Conservation (phyloP, 2,888 invertebrate genomes). For the Tuta absoluta region DNA sequence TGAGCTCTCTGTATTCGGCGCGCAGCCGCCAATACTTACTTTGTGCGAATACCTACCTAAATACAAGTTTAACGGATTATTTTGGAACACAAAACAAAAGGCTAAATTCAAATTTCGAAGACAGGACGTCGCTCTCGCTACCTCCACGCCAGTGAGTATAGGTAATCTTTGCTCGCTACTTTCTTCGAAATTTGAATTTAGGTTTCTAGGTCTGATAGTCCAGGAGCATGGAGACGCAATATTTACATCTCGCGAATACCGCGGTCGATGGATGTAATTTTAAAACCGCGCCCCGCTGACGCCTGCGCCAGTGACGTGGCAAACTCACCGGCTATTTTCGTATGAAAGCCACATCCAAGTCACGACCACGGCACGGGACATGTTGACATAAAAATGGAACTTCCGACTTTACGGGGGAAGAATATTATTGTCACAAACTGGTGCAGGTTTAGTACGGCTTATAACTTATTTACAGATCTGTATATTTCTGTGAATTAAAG, state of each 20-base stretch:
- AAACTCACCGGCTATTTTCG: constrained; percentile 51
- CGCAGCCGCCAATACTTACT: too few relatives aligned
- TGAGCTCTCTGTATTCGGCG: too few relatives aligned
- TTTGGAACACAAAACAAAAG: too few relatives aligned
- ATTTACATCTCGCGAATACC: constrained; percentile 34
- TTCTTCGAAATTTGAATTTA: too few relatives aligned
- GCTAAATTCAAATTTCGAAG: too few relatives aligned
- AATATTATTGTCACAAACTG: neutral
- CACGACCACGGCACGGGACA: neutral
- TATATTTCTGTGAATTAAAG: neutral
- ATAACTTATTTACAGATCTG: too few relatives aligned
- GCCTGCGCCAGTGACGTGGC: constrained; percentile 58
- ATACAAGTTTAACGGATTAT: too few relatives aligned
- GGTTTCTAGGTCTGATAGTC: constrained; percentile 12
- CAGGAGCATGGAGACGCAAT: constrained; percentile 17
- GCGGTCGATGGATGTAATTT: constrained; percentile 51
- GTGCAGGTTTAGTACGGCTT: neutral
- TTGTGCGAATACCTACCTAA: too few relatives aligned
- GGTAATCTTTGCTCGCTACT: too few relatives aligned
- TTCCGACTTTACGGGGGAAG: neutral
- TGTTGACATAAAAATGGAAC: neutral
- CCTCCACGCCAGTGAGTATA: too few relatives aligned
- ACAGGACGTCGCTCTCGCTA: too few relatives aligned
- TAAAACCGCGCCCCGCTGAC: constrained; percentile 53
- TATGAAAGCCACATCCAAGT: constrained; percentile 35